Conservation (phyloP, 2,888 invertebrate genomes). For the Catocala nupta region DNA sequence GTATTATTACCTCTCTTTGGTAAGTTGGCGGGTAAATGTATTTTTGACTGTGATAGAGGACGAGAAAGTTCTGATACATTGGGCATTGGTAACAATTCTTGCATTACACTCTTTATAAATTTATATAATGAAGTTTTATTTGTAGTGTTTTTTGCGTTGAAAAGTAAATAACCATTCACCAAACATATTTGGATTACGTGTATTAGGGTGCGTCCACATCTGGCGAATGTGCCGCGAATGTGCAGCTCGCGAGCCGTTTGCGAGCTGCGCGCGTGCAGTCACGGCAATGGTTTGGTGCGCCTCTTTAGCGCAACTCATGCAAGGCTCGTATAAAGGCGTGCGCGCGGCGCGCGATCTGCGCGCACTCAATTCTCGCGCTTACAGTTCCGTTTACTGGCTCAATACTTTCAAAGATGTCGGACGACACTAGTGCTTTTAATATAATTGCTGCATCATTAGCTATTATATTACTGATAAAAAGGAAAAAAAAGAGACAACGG, state of each 20-base stretch:
- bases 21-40: constrained; percentile 32
- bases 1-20: constrained; percentile 32
- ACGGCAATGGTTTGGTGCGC: constrained; percentile 10
- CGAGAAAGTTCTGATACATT: constrained; percentile 31
- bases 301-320: constrained; percentile 11
- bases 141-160: constrained; percentile 28
- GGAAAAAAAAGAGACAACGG: constrained; percentile 17
- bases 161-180: constrained; percentile 26
- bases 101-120: constrained; percentile 28
- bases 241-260: too few relatives aligned
- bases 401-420: constrained; percentile 21
- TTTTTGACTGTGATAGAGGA: constrained; percentile 30
- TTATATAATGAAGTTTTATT: constrained; percentile 31
- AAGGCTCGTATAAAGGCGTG: constrained; percentile 10
- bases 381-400: constrained; percentile 20
- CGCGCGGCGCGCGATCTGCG: constrained; percentile 13
- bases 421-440: constrained; percentile 7
- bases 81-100: constrained; percentile 32
- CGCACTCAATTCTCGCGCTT: constrained; percentile 15
- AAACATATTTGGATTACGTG: constrained; percentile 34
- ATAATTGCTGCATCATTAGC: constrained; percentile 17
- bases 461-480: constrained; percentile 19
- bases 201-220: too few relatives aligned
- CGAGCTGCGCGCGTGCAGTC: constrained; percentile 11
- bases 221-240: too few relatives aligned